phyloP scores from a whole-genome alignment of 2,797 vertebrate species.

The Helostoma temminkii region DNA sequence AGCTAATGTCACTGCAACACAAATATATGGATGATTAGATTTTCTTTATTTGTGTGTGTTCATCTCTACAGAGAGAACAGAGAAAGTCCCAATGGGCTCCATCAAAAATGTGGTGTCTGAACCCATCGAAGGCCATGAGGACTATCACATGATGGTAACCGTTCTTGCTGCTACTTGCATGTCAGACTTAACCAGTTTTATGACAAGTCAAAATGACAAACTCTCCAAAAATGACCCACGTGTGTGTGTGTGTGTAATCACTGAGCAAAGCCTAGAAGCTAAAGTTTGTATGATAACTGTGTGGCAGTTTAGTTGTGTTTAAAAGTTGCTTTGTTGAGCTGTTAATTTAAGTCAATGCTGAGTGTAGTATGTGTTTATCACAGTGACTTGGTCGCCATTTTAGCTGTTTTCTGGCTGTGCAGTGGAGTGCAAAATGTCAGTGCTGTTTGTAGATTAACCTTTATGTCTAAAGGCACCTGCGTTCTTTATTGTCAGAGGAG shows the following conservation, averaged over 20 bases:
- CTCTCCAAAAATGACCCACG: not conserved
- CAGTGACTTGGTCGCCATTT: constrained; percentile 38
- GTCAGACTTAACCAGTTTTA: not conserved
- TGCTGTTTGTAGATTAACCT: constrained; percentile 65
- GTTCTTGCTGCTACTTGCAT: constrained; percentile 5
- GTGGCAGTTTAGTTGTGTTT: not conserved
- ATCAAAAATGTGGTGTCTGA: constrained; percentile 99
- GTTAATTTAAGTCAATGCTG: constrained; percentile 21
- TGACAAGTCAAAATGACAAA: not conserved
- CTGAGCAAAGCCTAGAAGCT: not conserved
- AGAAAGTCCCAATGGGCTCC: constrained; percentile 99
- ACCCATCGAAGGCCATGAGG: constrained; percentile 97
- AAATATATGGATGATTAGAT: constrained; percentile 5
- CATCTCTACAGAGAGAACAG: constrained; percentile 92
- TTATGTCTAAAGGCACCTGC: constrained; percentile 45
- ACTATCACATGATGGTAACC: constrained; percentile 99
- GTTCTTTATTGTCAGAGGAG: constrained; percentile 47
- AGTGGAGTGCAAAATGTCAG: constrained; percentile 59
- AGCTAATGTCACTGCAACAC: not conserved
- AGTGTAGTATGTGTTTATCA: constrained; percentile 12
- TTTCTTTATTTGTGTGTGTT: constrained; percentile 25
- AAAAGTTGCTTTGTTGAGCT: constrained; percentile 1
- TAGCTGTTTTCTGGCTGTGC: constrained; percentile 40
- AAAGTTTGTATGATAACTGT: not conserved
- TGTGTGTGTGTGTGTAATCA: not conserved